phyloP scores from a whole-genome alignment of 30 jellyfish, hydroid and myxozoan genomes.

The Hydra vulgaris region DNA sequence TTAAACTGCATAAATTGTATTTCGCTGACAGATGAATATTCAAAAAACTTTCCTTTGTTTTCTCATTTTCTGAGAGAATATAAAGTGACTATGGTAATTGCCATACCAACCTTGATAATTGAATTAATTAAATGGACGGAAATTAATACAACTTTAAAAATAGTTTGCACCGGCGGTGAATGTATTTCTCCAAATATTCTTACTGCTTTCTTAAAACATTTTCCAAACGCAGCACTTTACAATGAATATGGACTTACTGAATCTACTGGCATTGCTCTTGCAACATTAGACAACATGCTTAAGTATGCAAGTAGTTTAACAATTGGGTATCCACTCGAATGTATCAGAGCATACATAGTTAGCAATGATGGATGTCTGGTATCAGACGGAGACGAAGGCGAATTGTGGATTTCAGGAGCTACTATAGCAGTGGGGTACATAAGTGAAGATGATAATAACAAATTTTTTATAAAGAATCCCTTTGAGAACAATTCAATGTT shows the following conservation, averaged over 20 bases:
- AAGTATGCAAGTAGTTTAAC: background rate
- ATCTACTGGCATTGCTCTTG: background rate
- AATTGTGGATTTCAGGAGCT: background rate
- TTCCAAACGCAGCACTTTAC: constrained; percentile 1
- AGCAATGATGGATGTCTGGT: background rate
- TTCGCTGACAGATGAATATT: background rate
- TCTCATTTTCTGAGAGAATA: background rate
- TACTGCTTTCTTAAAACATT: background rate
- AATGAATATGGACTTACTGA: constrained; percentile 12
- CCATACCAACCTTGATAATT: background rate
- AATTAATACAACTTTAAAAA: background rate
- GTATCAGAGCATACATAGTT: background rate
- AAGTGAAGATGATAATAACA: background rate
- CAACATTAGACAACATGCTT: background rate
- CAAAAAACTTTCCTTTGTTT: background rate
- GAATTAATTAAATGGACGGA: background rate
- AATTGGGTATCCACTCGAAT: background rate
- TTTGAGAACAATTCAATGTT: background rate
- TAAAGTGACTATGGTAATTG: background rate
- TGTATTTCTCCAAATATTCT: background rate
- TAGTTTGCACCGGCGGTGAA: constrained; percentile 1
- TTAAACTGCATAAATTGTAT: background rate
- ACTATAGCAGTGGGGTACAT: constrained; percentile 2
- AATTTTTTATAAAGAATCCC: background rate
- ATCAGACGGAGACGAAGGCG: background rate